Base-by-base conservation (phyloP, 1,140 invertebrate species). In the Drosophila asahinai region DNA sequence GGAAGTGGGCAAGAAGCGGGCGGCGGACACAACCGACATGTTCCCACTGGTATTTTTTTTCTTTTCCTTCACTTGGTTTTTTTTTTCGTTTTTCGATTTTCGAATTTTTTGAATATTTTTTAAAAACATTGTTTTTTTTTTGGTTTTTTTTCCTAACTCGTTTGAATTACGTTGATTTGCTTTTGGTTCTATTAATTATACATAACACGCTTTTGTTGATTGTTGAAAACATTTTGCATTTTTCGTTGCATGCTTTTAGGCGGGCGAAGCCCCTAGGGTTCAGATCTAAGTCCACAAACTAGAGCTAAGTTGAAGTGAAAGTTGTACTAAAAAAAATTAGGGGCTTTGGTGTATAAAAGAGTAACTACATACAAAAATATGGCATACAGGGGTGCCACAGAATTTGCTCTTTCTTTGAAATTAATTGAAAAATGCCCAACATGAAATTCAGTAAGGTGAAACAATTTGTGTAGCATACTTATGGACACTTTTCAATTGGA, bases 1-100 rank as follows among this genome's bases (percentile, higher is more conserved):
- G 80, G 95, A 96, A 95, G 95, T 96, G 94, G 96, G 96, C 95
- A 97, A 97, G 96, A 97, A 97, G 95, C 93, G 93, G 81, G 83
- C 93, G 87, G 93, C 93, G 73, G 93, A 96, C 94, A 96, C 67
- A 33, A 70, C 82, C 81, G 97, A 97, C 95, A 95, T 97, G 95
- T 95, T 97, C 83, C 92, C 92, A 96, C 96, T 97, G 97, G 97
- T 97, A 97, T 96, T 92, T 91, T 79, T 63, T 74, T 68, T 78
- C 45, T 66, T 73, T 81, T 72, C 60, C 36, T 71, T 72, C 68
- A 22, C 36, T 30, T 59, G 57, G 60, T 62, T 49, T 40, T 68
- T 52, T 79, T 77, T 61, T 57, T 60, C 12, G 40, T 51, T 61
- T 78, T 70, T 62, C 22, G n/a, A 33, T 48, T 60, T 68, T 30